These are phyloP conservation scores for Digitonthophagus gazella DNA, from an alignment of 2,888 invertebrate species.

Conservation along the genomic window DNA sequence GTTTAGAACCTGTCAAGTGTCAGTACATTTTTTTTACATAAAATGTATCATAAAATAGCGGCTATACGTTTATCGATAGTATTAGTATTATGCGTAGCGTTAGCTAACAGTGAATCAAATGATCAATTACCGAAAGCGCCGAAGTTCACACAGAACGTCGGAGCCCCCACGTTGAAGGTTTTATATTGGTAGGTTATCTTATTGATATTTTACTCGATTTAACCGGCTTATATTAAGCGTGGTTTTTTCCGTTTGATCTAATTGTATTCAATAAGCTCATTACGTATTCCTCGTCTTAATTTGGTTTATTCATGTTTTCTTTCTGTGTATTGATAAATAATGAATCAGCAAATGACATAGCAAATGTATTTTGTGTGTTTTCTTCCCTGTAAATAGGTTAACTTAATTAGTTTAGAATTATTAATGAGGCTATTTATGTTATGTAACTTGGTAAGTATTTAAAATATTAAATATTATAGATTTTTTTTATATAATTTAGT, in stretches of 20 bases:
- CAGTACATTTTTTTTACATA: background rate
- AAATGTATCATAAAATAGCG: background rate
- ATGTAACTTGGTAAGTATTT: background rate
- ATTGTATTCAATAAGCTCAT: slow-evolving; percentile 29
- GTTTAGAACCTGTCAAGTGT: background rate
- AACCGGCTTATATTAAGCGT: background rate
- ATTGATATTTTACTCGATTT: background rate
- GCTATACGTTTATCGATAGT: slow-evolving; percentile 14
- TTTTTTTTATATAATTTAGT: too few relatives aligned
- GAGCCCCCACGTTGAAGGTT: slow-evolving; percentile 77
- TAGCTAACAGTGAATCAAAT: slow-evolving; percentile 31
- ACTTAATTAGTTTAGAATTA: background rate
- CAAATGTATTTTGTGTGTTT: background rate
- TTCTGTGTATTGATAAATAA: background rate
- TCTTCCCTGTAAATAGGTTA: background rate
- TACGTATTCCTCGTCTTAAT: too few relatives aligned
- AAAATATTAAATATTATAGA: too few relatives aligned
- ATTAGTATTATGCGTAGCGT: slow-evolving; percentile 20
- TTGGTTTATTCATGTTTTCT: too few relatives aligned
- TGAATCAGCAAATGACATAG: background rate
- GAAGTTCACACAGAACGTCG: slow-evolving; percentile 69
- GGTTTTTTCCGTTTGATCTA: background rate
- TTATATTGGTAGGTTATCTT: slow-evolving; percentile 72
- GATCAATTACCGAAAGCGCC: slow-evolving; percentile 66
- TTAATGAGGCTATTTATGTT: background rate